These are phyloP conservation scores for Pyralis farinalis DNA, from an alignment of 2,888 invertebrate genomes.

Conservation along the genomic window DNA sequence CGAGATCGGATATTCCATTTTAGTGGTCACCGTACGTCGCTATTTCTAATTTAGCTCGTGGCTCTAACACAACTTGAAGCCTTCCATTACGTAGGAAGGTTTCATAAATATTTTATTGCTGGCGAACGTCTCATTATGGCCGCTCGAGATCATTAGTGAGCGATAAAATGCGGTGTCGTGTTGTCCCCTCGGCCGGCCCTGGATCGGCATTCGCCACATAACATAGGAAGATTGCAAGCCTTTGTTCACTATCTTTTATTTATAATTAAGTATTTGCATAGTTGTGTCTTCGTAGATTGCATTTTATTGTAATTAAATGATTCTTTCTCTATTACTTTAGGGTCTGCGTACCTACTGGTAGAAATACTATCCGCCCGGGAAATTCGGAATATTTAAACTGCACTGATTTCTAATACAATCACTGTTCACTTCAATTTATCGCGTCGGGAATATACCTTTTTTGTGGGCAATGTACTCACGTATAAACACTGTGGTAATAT, in stretches of 20 bases:
- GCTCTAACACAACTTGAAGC: constrained; percentile 30
- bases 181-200: not conserved
- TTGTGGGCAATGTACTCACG: too few species aligned
- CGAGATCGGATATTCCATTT: too few species aligned
- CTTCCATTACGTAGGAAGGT: constrained; percentile 61
- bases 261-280: not conserved
- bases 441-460: too few species aligned
- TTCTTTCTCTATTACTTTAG: not conserved
- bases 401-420: too few species aligned
- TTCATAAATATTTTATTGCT: constrained; percentile 78
- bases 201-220: not conserved
- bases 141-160: constrained; percentile 66
- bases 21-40: not conserved
- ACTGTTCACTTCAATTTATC: too few species aligned
- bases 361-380: too few species aligned
- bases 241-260: not conserved
- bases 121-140: constrained; percentile 64
- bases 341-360: too few species aligned
- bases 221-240: not conserved
- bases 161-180: constrained; percentile 59
- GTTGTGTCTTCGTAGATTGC: not conserved
- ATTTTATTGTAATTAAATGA: not conserved
- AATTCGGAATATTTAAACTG: too few species aligned
- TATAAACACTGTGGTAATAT: too few species aligned
- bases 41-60: not conserved